Percentiles rank a stretch among this genome's conserved stretches.
These are phyloP conservation scores for Phymanthus crucifer DNA, from an alignment of 92 coral and sea anemone genomes.

Conservation along the genomic window DNA sequence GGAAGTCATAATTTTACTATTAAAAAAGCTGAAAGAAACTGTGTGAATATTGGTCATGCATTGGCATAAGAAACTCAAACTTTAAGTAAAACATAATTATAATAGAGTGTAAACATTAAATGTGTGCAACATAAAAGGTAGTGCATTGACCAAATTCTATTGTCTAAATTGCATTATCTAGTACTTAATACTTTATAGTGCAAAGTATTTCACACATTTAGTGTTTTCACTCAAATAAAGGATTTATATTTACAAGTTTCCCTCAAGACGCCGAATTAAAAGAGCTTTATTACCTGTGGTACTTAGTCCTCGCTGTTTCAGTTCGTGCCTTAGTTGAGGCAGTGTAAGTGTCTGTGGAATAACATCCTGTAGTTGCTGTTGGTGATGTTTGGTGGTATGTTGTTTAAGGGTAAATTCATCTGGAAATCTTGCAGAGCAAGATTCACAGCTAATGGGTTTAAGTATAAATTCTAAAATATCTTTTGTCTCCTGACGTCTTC, in stretches of 20 bases:
- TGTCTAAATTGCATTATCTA: too few relatives aligned
- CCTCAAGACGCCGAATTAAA: neutral
- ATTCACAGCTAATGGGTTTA: conserved; percentile 40
- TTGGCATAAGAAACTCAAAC: too few relatives aligned
- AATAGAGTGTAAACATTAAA: too few relatives aligned
- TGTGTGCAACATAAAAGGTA: too few relatives aligned
- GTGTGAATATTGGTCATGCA: too few relatives aligned
- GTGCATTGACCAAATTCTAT: too few relatives aligned
- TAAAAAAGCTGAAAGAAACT: too few relatives aligned
- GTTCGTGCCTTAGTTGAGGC: conserved; percentile 47
- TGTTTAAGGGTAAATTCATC: conserved; percentile 35
- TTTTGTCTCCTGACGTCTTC: conserved; percentile 2
- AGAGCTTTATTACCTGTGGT: conserved; percentile 15
- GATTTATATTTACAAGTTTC: neutral
- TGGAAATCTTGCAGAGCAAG: conserved; percentile 45
- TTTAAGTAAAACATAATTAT: too few relatives aligned
- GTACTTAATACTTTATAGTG: too few relatives aligned
- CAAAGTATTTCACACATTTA: too few relatives aligned
- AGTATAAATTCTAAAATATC: neutral
- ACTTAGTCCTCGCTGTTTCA: neutral
- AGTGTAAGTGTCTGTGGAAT: conserved; percentile 50
- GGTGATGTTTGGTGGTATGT: conserved; percentile 13
- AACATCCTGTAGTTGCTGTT: conserved; percentile 19
- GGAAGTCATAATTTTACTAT: too few relatives aligned
- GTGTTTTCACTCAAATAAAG: too few relatives aligned